Evolutionary conservation across 2,888 invertebrate genomes (phyloP).

Genomic region (Tachina lurida): DNA sequence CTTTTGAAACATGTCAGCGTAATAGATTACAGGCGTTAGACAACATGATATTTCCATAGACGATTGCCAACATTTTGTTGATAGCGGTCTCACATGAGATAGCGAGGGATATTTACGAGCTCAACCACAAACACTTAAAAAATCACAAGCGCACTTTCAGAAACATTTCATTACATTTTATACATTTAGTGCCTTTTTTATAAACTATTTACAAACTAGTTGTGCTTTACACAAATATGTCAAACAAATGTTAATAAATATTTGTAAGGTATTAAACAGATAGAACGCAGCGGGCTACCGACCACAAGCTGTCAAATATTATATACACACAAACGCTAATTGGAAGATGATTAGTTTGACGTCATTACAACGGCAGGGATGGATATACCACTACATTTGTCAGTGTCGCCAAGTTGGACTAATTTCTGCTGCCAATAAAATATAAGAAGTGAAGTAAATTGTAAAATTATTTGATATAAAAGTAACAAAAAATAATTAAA

Average conservation of each 20-base stretch:
- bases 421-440: too few relatives aligned
- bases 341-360: too few relatives aligned
- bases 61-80: slow-evolving; percentile 61
- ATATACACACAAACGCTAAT: too few relatives aligned
- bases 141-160: slow-evolving; percentile 9
- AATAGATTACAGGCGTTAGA: slow-evolving; percentile 69
- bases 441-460: too few relatives aligned
- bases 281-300: too few relatives aligned
- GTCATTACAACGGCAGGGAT: too few relatives aligned
- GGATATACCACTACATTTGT: too few relatives aligned
- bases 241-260: slow-evolving; percentile 41
- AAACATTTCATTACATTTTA: not conserved
- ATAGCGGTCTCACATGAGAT: slow-evolving; percentile 51
- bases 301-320: too few relatives aligned
- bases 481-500: too few relatives aligned
- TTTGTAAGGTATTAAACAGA: not conserved
- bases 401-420: too few relatives aligned
- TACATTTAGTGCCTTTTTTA: slow-evolving; percentile 7
- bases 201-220: slow-evolving; percentile 42
- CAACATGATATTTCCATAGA: slow-evolving; percentile 62
- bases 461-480: too few relatives aligned
- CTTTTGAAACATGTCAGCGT: slow-evolving; percentile 39
- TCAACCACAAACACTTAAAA: slow-evolving; percentile 21
- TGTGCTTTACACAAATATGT: slow-evolving; percentile 41
- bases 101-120: slow-evolving; percentile 42